Evolutionary conservation across 1,140 invertebrate species (phyloP), one percentile per base, ranked within the genome.

Genomic region (Holotrichia oblita): DNA sequence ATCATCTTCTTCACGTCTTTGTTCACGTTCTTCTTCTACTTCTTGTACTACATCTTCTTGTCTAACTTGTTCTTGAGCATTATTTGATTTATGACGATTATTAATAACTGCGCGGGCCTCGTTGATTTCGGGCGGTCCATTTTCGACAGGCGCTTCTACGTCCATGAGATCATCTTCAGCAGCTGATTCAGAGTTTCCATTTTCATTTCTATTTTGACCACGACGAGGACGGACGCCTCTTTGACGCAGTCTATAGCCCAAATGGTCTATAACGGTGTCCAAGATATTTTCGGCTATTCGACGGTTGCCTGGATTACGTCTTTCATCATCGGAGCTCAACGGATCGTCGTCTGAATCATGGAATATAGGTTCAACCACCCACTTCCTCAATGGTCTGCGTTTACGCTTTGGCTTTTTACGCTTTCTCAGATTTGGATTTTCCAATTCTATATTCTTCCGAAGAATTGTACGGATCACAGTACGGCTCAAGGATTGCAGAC

Each of bases 401-500:
- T 81, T 82, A 0, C 77, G 64, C 2, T 74, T 76, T 24, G 80
- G 80, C 34, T n/a, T n/a, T n/a, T n/a, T n/a, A n/a, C n/a, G n/a
- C n/a, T n/a, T n/a, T n/a, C n/a, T n/a, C n/a, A n/a, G 85, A 9
- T 90, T 84, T 0, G 90, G 88, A 83, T 91, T 87, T 78, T 91
- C 89, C 1, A 80, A 81, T 82, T 90, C 88, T 0, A 93, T 87
- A 59, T 88, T 90, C 48, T 87, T 82, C 14, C 92, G 87, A 10
- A 94, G 80, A 74, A 90, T 86, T 81, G 85, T 85, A 34, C 93
- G 86, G 42, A 94, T 92, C 55, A 83, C 84, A 7, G 87, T 84
- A 22, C 92, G 88, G 81, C 92, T 93, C 1, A 92, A 77, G 48
- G 90, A 89, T 87, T 92, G 90, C 0, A 94, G 85, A 34, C 87